phyloP scores from a whole-genome alignment of 1,140 invertebrate genomes.

The Scylla paramamosain region DNA sequence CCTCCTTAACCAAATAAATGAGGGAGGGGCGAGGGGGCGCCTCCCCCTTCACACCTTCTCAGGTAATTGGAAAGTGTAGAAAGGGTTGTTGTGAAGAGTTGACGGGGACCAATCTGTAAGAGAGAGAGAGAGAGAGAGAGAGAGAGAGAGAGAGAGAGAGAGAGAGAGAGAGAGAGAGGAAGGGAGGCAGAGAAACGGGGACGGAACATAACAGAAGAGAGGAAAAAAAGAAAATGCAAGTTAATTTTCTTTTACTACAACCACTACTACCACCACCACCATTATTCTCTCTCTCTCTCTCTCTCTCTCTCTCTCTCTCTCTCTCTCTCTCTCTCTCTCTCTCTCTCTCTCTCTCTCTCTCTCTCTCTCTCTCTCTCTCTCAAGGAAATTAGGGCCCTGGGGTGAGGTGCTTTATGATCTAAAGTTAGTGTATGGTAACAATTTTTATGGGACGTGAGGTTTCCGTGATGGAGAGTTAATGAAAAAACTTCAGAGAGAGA shows the following conservation, averaged over 20 bases:
- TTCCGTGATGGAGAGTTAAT: no score
- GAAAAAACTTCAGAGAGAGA: no score
- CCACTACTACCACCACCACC: background rate
- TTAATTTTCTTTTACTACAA: background rate
- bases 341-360: constrained; percentile 32
- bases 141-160: constrained; percentile 33
- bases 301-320: constrained; percentile 36
- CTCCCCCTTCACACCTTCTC: no score
- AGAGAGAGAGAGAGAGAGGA: constrained; percentile 18
- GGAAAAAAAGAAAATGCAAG: background rate
- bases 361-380: no score
- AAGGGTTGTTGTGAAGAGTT: background rate
- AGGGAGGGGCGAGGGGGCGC: no score
- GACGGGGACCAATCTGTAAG: background rate
- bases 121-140: background rate
- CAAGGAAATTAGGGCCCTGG: no score
- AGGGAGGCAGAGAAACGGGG: background rate
- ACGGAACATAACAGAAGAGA: no score
- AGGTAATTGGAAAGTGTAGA: no score
- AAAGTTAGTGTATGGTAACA: no score
- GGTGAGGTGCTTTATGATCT: no score
- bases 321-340: constrained; percentile 19
- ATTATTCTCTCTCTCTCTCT: background rate
- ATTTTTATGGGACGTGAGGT: no score
- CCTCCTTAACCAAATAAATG: no score